These are phyloP conservation scores for Adrianichthys oophorus DNA, from an alignment of 2,797 vertebrate genomes.

Conservation along the genomic window DNA sequence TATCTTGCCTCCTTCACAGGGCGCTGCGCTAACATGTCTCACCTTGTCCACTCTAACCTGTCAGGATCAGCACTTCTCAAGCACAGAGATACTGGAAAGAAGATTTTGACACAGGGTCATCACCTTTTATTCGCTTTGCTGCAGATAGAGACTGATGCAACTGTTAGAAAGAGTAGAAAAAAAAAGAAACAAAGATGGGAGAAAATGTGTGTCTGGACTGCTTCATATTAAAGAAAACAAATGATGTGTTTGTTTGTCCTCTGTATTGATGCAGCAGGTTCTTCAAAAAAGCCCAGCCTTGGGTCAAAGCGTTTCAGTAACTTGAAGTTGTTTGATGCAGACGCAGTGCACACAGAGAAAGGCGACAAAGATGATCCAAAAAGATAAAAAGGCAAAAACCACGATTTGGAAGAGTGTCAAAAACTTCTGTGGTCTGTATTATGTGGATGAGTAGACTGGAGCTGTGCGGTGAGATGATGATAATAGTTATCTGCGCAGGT, in stretches of 20 bases:
- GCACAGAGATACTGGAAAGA: constrained; percentile 37
- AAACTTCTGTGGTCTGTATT: constrained; percentile 75
- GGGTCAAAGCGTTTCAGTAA: constrained; percentile 22
- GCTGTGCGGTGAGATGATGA: constrained; percentile 68
- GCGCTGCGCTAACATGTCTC: constrained; percentile 57
- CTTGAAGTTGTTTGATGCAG: constrained; percentile 47
- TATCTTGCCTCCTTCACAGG: constrained; percentile 39
- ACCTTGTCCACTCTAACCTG: constrained; percentile 77
- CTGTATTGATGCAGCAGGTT: constrained; percentile 21
- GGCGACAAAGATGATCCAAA: constrained; percentile 50
- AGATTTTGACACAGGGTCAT: constrained; percentile 48
- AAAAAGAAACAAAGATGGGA: background rate
- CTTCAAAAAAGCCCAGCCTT: constrained; percentile 14
- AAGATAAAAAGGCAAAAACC: constrained; percentile 61
- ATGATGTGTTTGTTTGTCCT: constrained; percentile 5
- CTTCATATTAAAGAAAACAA: constrained; percentile 4
- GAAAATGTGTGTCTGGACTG: background rate
- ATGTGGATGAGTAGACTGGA: constrained; percentile 72
- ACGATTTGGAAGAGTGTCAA: constrained; percentile 67
- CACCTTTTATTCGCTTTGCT: constrained; percentile 12
- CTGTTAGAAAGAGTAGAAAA: constrained; percentile 17
- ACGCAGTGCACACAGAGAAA: constrained; percentile 37
- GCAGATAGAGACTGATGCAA: constrained; percentile 53
- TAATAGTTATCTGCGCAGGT: constrained; percentile 80
- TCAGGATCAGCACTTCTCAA: constrained; percentile 65